A percentile compares a stretch with the other conserved stretches of the same genome.
These are phyloP conservation scores for Stomorhina lunata DNA, from an alignment of 2,888 invertebrate genomes.

Conservation along the genomic window DNA sequence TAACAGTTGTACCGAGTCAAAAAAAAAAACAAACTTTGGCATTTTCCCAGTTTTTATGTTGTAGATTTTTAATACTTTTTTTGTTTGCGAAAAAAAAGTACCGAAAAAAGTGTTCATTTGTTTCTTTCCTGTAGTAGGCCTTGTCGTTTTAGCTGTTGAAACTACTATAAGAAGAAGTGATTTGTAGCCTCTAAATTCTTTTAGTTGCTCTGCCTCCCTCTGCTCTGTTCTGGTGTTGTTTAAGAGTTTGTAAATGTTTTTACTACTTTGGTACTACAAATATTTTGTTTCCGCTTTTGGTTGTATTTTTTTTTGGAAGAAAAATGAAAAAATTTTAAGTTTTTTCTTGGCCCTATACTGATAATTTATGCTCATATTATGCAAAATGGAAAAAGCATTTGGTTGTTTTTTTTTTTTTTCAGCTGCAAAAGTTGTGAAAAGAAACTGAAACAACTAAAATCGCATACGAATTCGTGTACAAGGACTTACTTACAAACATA, in stretches of 20 bases:
- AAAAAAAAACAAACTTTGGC: background rate
- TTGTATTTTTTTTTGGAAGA: background rate
- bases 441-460: slow-evolving; percentile 16
- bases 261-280: slow-evolving; percentile 12
- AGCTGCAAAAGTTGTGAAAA: slow-evolving; percentile 2
- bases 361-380: slow-evolving; percentile 54
- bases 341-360: slow-evolving; percentile 24
- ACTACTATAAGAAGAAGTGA: slow-evolving; percentile 23
- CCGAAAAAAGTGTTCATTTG: background rate
- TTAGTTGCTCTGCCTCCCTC: background rate
- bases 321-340: background rate
- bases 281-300: slow-evolving; percentile 33
- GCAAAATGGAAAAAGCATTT: slow-evolving; percentile 13
- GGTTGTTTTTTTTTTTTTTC: background rate
- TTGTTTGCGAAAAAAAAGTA: background rate
- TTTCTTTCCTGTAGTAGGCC: slow-evolving; percentile 12
- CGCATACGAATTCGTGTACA: background rate
- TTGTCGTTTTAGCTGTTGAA: slow-evolving; percentile 12
- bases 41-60: slow-evolving; percentile 5
- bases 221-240: no score
- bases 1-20: slow-evolving; percentile 20
- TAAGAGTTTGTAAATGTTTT: background rate
- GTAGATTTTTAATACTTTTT: background rate
- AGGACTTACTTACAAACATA: slow-evolving; percentile 30
- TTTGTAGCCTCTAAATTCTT: slow-evolving; percentile 38